Evolutionary conservation across 1,140 invertebrate species (phyloP).

Genomic region (Halesus radiatus): DNA sequence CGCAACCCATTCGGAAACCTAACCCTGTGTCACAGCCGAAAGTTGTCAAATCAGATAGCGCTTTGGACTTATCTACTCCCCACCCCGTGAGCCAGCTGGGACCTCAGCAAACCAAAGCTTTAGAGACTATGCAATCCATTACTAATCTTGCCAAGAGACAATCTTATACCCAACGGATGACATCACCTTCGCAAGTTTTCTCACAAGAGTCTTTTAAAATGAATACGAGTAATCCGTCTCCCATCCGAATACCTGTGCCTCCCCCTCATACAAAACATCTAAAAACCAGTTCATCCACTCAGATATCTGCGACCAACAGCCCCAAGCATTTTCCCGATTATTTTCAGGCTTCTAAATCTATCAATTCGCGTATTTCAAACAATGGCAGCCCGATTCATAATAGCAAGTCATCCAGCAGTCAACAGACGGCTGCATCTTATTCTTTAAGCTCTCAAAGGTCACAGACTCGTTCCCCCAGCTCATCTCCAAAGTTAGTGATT

Average conservation of each 20-base stretch:
- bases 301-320: constrained; percentile 31
- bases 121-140: constrained; percentile 70
- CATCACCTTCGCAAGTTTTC: constrained; percentile 47
- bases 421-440: constrained; percentile 56
- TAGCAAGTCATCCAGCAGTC: constrained; percentile 29
- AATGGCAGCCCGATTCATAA: constrained; percentile 24
- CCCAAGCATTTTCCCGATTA: constrained; percentile 55
- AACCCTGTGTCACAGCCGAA: constrained; percentile 45
- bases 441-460: constrained; percentile 64
- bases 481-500: constrained; percentile 69
- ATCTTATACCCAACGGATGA: constrained; percentile 56
- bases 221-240: constrained; percentile 31
- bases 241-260: constrained; percentile 47
- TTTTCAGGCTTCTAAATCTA: constrained; percentile 42
- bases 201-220: constrained; percentile 51
- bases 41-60: constrained; percentile 62
- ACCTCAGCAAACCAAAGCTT: constrained; percentile 66
- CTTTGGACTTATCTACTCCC: constrained; percentile 67
- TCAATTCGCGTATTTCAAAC: constrained; percentile 23
- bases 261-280: constrained; percentile 38
- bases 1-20: constrained; percentile 44
- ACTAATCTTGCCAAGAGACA: constrained; percentile 69
- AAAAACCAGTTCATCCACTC: constrained; percentile 29
- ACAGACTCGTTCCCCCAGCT: constrained; percentile 69
- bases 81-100: constrained; percentile 65